Base-by-base conservation (phyloP, 1,140 invertebrate genomes). In the Macrosteles quadrilineatus region DNA sequence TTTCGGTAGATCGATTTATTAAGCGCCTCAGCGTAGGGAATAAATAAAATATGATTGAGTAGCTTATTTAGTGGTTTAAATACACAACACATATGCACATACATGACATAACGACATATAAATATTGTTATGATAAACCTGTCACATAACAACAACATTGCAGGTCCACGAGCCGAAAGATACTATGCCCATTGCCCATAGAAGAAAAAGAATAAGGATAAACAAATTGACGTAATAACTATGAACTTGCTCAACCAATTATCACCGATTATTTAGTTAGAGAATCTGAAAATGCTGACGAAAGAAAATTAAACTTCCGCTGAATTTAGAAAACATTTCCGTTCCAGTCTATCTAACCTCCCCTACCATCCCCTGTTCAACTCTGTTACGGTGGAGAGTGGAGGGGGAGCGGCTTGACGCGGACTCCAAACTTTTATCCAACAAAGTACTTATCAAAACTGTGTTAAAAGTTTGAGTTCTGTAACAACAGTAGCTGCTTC, bases 361-460 rank as follows among this genome's bases (percentile, higher is more conserved):
- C n/a, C n/a, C n/a, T n/a, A n/a, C n/a, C n/a, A n/a, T n/a, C n/a
- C n/a, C n/a, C n/a, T n/a, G n/a, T n/a, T n/a, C n/a, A n/a, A n/a
- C n/a, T n/a, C n/a, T n/a, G n/a, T n/a, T 21, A 21, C 21, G 21
- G 47, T n/a, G 47, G 47, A 50, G n/a, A n/a, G n/a, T n/a, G n/a
- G n/a, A n/a, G n/a, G n/a, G 6, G 17, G 17, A 6, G 6, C 36
- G 47, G 47, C 47, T 50, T 19, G 47, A 50, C 47, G 47, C 47
- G 47, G 47, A 50, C 47, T 17, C 27, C 59, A 63, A 63, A 63
- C 27, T 63, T 63, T 36, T 63, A 63, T 63, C 59, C 59, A 63
- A 63, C 27, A 63, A 63, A 63, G 31, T 63, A 63, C 31, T 50
- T 50, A 50, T 50, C 14, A 50, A 50, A 50, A 50, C 47, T 21